Percentiles rank a stretch among this genome's conserved stretches.
Evolutionary conservation across 1,140 invertebrate genomes (phyloP).

Genomic region (Philotrypesis tridentata): DNA sequence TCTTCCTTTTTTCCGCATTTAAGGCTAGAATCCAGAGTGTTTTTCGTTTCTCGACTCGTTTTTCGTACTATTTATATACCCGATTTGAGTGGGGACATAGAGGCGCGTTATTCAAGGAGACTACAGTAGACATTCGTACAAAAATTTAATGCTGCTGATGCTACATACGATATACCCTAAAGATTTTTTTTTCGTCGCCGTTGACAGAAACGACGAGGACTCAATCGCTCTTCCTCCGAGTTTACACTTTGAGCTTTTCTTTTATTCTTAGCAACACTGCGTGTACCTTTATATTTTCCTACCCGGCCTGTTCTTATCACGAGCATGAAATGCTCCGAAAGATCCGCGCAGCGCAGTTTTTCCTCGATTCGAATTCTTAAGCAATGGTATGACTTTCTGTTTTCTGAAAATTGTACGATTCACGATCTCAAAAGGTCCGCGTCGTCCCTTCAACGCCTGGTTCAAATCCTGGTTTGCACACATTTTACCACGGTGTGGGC

Average conservation of each 20-base stretch:
- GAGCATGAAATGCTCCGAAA: too few species aligned
- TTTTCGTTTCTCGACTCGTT: background rate
- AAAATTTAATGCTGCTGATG: constrained; percentile 72
- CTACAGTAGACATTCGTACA: constrained; percentile 72
- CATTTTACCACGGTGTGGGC: background rate
- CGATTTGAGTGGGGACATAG: background rate
- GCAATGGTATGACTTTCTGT: too few species aligned
- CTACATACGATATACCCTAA: constrained; percentile 64
- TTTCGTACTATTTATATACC: background rate
- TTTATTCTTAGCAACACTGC: too few species aligned
- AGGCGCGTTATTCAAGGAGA: constrained; percentile 63
- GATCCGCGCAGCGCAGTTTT: background rate
- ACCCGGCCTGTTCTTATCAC: too few species aligned
- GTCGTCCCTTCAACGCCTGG: constrained; percentile 10
- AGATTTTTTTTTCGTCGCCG: constrained; percentile 63
- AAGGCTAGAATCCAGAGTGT: background rate
- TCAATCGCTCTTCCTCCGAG: constrained; percentile 54
- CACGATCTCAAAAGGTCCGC: too few species aligned
- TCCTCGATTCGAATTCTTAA: too few species aligned
- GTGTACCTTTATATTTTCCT: too few species aligned
- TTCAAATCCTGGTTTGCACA: constrained; percentile 15
- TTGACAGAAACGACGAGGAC: constrained; percentile 68
- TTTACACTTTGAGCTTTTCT: too few species aligned
- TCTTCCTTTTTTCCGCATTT: background rate
- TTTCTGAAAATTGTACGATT: too few species aligned